Percentiles rank a stretch among this genome's conserved stretches.
These are phyloP conservation scores for Plebejus argus DNA, from an alignment of 2,888 invertebrate species.

Conservation along the genomic window DNA sequence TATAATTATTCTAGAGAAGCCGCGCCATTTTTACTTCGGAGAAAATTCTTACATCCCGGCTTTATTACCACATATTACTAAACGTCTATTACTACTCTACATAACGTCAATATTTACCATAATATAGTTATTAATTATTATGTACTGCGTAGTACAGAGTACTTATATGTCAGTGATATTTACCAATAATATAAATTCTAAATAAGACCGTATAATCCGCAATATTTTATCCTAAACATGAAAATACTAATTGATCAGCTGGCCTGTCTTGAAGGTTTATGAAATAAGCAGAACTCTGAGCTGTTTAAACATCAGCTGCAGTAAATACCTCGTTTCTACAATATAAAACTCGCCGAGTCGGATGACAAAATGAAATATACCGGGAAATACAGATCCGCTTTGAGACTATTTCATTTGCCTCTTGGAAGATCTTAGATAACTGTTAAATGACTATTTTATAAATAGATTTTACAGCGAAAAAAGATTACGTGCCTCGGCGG, in stretches of 20 bases:
- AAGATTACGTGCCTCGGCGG: not conserved
- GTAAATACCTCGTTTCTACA: conserved; percentile 16
- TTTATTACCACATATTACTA: too few relatives aligned
- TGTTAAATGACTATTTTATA: conserved; percentile 9
- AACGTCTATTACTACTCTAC: too few relatives aligned
- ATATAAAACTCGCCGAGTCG: conserved; percentile 12
- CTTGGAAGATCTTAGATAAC: conserved; percentile 14
- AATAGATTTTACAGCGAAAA: not conserved
- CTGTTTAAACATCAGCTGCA: conserved; percentile 9
- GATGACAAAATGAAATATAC: conserved; percentile 19
- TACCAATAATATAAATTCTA: not conserved
- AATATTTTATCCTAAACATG: not conserved
- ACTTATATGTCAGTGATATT: too few relatives aligned
- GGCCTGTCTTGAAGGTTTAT: not conserved
- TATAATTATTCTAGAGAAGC: too few relatives aligned
- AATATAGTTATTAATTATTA: too few relatives aligned
- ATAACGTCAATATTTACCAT: too few relatives aligned
- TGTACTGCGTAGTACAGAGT: too few relatives aligned
- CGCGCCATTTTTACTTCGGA: too few relatives aligned
- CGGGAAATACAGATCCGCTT: not conserved
- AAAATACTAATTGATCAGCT: not conserved
- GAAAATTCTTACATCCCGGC: too few relatives aligned
- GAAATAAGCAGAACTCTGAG: not conserved
- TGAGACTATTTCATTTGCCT: conserved; percentile 17
- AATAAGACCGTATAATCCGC: not conserved